phyloP scores from a whole-genome alignment of 2,888 invertebrate species.

The Tenthredo notha region DNA sequence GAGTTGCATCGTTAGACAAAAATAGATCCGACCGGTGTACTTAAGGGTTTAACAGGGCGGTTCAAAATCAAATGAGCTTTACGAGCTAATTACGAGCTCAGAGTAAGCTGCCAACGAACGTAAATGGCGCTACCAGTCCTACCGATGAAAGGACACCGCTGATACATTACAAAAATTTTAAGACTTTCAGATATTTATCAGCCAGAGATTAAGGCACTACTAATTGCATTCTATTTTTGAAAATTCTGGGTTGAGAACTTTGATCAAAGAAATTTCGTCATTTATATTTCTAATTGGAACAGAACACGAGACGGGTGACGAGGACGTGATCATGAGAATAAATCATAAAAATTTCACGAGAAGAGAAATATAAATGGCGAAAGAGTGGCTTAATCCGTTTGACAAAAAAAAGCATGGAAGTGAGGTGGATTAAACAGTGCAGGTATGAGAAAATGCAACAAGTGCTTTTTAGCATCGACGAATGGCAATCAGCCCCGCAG shows the following conservation, averaged over 20 bases:
- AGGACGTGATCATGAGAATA: too few species aligned
- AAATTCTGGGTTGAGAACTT: neutral
- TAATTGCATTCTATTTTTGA: neutral
- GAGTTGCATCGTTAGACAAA: conserved; percentile 22
- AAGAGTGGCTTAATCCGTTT: neutral
- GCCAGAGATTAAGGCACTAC: neutral
- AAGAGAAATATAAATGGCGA: neutral
- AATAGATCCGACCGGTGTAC: conserved; percentile 34
- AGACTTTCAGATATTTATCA: neutral
- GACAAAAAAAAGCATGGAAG: neutral
- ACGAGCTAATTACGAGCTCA: conserved; percentile 70
- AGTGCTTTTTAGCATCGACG: conserved; percentile 42
- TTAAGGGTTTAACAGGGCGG: conserved; percentile 64
- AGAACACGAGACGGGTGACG: neutral
- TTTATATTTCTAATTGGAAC: neutral
- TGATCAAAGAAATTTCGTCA: neutral
- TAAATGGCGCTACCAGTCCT: neutral
- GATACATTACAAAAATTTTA: neutral
- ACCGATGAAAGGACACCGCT: neutral
- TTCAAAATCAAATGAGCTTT: conserved; percentile 72
- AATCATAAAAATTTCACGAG: too few species aligned
- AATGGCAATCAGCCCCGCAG: conserved; percentile 40
- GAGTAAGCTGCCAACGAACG: conserved; percentile 19
- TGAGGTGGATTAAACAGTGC: conserved; percentile 10
- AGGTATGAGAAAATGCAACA: conserved; percentile 41